Evolutionary conservation across 2,888 invertebrate species (phyloP).

Genomic region (Caenorhabditis sp.): DNA sequence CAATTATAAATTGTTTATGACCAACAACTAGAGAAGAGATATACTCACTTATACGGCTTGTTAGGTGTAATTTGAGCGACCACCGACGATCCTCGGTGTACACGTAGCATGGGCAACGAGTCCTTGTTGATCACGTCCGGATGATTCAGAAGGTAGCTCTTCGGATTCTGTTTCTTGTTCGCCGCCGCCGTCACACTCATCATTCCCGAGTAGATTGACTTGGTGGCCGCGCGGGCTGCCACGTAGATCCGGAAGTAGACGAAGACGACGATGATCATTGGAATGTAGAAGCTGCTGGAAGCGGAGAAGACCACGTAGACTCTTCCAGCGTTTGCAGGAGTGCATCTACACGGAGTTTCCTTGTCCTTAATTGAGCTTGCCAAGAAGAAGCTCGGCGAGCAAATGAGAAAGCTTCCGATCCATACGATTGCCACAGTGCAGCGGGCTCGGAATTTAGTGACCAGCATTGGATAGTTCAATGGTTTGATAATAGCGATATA

Average conservation of each 20-base stretch:
- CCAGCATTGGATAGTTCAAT: constrained; percentile 93
- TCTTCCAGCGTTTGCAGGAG: constrained; percentile 91
- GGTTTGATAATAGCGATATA: constrained; percentile 98
- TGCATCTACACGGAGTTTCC: constrained; percentile 87
- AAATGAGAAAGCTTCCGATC: constrained; percentile 96
- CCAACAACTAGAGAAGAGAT: constrained; percentile 1
- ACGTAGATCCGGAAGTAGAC: constrained; percentile 98
- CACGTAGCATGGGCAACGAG: constrained; percentile 80
- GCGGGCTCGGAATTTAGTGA: constrained; percentile 86
- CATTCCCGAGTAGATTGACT: constrained; percentile 81
- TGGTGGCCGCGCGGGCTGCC: constrained; percentile 87
- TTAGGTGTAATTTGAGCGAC: constrained; percentile 61
- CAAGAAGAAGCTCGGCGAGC: constrained; percentile 92
- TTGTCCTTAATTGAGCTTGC: constrained; percentile 77
- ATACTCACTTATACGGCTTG: constrained; percentile 63
- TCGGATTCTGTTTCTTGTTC: constrained; percentile 82
- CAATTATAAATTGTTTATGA: constrained; percentile 60
- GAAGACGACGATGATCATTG: constrained; percentile 97
- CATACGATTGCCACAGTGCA: constrained; percentile 88
- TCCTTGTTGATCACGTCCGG: constrained; percentile 79
- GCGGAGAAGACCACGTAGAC: constrained; percentile 93
- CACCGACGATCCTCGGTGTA: constrained; percentile 80
- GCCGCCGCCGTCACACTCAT: constrained; percentile 76
- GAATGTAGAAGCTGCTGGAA: constrained; percentile 97
- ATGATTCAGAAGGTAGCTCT: constrained; percentile 80